Base-by-base conservation (phyloP, 2,888 invertebrate species). In the Latheticus oryzae region DNA sequence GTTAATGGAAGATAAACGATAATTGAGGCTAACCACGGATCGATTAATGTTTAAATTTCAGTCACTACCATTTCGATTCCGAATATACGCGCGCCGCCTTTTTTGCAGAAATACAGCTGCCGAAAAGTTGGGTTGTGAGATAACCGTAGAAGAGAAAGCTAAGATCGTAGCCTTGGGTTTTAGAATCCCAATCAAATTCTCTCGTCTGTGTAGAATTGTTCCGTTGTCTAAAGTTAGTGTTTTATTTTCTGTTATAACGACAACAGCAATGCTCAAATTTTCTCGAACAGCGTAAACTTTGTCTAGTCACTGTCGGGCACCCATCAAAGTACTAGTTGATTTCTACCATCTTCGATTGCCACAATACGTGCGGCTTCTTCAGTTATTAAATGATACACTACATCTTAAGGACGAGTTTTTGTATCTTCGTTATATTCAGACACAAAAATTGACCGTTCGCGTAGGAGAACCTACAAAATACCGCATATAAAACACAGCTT, bases 61-160 rank as follows among this genome's bases (percentile, higher is more conserved):
- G 93, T 93, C 0, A 86, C 83, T 0, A 88, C 88, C 21, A 93
- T 88, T 8, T 93, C 93, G 59, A 87, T 78, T 16, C 91, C 92
- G 74, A 89, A 90, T n/a, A 91, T 85, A 68, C 87, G 84, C 81
- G 92, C 92, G 59, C 95, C 96, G 65, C 96, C 96, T 73, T 85
- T 75, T 85, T 86, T 66, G 89, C 86, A 1, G 93, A 91, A 38
- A 96, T 79, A 84, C 89, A 91, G 35, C 94, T 94, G 0, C 93
- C 94, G 0, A 90, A 83, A 26, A 94, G 80, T 76, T 91, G 94
- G 0, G 94, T 94, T 54, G 90, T 77, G 51, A 94, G 85, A 77
- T 95, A 95, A 0, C 94, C 94, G 73, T 93, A 93, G 81, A 95
- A 95, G 79, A 95, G 95, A 0, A 93, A 90, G 70, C 92, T 91